Conservation (phyloP, 2,888 invertebrate genomes). For the Byasa hedistus region DNA sequence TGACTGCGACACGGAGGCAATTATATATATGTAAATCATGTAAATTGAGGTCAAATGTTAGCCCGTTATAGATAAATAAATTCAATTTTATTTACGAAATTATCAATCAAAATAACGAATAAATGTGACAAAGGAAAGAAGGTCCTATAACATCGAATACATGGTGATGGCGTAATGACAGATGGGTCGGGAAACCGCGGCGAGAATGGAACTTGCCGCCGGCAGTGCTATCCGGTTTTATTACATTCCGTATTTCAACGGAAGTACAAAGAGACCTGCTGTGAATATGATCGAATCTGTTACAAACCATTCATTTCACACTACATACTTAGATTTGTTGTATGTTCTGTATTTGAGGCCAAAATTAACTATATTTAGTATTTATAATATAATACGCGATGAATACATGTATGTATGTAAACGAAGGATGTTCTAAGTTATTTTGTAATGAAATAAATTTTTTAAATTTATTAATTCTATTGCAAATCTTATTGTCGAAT, state of each 20-base stretch:
- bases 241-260: conserved; percentile 64
- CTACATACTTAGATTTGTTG: neutral
- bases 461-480: no score
- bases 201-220: conserved; percentile 54
- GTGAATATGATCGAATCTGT: conserved; percentile 58
- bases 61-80: neutral
- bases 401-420: neutral
- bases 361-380: neutral
- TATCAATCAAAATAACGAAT: conserved; percentile 40
- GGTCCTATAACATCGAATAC: conserved; percentile 47
- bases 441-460: no score
- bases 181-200: conserved; percentile 49
- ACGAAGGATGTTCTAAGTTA: no score
- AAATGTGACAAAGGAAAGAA: conserved; percentile 47
- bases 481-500: no score
- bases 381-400: neutral
- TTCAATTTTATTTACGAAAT: conserved; percentile 6
- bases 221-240: conserved; percentile 47
- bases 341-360: neutral
- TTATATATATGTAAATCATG: neutral
- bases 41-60: neutral
- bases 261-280: conserved; percentile 64
- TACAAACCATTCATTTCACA: conserved; percentile 31
- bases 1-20: no score
- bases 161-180: conserved; percentile 61